Evolutionary conservation across 2,113 vertebrate species (phyloP), one percentile per base, ranked within the genome.

Genomic region (Lophochroa leadbeateri): DNA sequence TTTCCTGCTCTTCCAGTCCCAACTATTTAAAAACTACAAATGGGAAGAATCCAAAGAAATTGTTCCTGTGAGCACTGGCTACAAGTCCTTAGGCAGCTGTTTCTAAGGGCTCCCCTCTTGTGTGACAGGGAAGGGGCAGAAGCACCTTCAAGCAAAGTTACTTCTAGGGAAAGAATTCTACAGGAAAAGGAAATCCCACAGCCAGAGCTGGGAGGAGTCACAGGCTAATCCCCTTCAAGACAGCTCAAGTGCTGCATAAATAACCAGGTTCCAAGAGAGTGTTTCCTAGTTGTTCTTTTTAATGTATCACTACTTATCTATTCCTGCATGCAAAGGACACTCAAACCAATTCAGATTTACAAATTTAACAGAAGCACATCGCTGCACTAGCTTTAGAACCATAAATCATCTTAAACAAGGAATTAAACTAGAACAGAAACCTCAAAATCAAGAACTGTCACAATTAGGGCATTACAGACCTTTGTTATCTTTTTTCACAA

Each of bases 231-330:
- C 20, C 49, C 78, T 64, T 21, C 18, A 37, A 50, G 69, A 71
- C 74, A 88, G 79, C 79, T 68, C 0, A 77, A 88, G 57, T 13
- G 31, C 79, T 91, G 79, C 63, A 35, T 28, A 95, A 95, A 95
- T 87, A 81, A 95, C 84, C 82, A 93, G 83, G 79, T 93, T 83
- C 83, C 87, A 39, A 79, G 72, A 90, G 31, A 83, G 67, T 9
- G 50, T 93, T 95, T 95, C 91, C 94, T 95, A 79, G 82, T 83
- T 95, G 37, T 63, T 95, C 67, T 83, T 83, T 94, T 95, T 95
- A 95, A 95, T 89, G 0, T 60, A 70, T n/a, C 55, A 83, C 91
- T 90, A 87, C 86, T 83, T 44, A 43, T 64, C 91, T 90, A 80
- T 60, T 86, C 86, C 82, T 87, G 82, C 94, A 95, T 87, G 94